Conservation (phyloP, 1,140 invertebrate genomes). For the Grapholita molesta region DNA sequence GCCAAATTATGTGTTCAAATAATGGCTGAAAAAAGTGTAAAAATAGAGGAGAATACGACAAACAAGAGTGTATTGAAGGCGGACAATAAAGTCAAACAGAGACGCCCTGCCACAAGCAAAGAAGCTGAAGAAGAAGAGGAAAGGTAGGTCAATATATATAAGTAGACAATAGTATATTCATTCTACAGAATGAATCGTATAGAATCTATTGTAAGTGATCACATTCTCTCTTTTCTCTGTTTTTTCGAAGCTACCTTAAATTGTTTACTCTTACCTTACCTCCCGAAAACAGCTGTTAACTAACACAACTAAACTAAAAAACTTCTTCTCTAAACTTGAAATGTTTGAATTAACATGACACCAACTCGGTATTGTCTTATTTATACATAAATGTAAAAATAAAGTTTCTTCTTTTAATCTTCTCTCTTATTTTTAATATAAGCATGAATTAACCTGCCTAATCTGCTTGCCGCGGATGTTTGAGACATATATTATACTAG, state of each 20-base stretch:
- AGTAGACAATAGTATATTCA: background rate
- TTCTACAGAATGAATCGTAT: background rate
- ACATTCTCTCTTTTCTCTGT: background rate
- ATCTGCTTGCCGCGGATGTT: too few species aligned
- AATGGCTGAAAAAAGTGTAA: constrained; percentile 20
- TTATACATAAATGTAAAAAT: too few species aligned
- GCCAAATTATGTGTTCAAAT: constrained; percentile 20
- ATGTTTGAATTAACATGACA: too few species aligned
- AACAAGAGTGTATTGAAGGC: constrained; percentile 47
- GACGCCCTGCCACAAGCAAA: constrained; percentile 49
- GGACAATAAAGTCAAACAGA: constrained; percentile 49
- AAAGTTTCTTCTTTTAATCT: too few species aligned
- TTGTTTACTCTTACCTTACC: too few species aligned
- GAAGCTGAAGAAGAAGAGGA: constrained; percentile 58
- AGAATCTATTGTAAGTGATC: background rate
- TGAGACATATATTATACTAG: too few species aligned
- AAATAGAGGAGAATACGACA: constrained; percentile 7
- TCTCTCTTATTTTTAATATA: too few species aligned
- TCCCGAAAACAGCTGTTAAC: background rate
- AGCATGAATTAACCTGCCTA: too few species aligned
- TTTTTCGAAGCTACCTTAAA: background rate
- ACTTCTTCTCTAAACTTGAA: too few species aligned
- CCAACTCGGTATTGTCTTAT: too few species aligned
- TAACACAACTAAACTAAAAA: too few species aligned
- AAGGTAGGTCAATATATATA: constrained; percentile 31